Base-by-base conservation (phyloP, 2,888 invertebrate genomes). In the Pseudanteris insignis region DNA sequence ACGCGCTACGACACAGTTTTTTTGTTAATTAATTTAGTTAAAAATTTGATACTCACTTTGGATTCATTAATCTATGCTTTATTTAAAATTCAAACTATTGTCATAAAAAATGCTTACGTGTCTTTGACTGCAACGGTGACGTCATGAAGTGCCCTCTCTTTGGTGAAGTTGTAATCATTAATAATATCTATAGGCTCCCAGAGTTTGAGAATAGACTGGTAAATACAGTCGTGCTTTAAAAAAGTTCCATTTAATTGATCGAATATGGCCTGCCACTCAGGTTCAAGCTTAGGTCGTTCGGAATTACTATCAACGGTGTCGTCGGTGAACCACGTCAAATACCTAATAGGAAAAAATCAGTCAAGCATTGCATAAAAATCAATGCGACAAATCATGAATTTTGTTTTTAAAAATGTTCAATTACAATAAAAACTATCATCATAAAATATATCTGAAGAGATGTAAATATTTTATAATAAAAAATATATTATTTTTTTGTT, bases 121-220 rank as follows among this genome's bases (percentile, higher is more conserved):
- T 71, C 55, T 32, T 54, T 64, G 4, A 79, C 15, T 12, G 74
- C 73, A 5, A 47, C 64, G 6, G 71, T 73, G 10, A 79, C 68
- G 30, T 77, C 73, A 0, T 63, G 53, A 6, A 76, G 61, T 25
- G 76, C 59, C 47, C 64, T 64, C 8, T 70, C 58, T 41, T 65
- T 66, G 18, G 71, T 71, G 29, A 75, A 64, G 15, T 68, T 67
- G 8, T 33, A 47, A 13, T 73, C 43, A 8, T 66, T 63, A 15
- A 63, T 65, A 9, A 36, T 41, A 33, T 63, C 54, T 5, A 64
- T 18, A 1, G 44, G 55, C 1, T 71, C 68, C 78, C 78, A 80
- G 8, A 80, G 54, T 47, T 72, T 75, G 2, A 76, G 40, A 21
- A 79, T 37, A n/a, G 78, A 77, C 50, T 78, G 78, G 58, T 77